Conservation (phyloP, 2,888 invertebrate genomes). For the Azorinus chamasolen region DNA sequence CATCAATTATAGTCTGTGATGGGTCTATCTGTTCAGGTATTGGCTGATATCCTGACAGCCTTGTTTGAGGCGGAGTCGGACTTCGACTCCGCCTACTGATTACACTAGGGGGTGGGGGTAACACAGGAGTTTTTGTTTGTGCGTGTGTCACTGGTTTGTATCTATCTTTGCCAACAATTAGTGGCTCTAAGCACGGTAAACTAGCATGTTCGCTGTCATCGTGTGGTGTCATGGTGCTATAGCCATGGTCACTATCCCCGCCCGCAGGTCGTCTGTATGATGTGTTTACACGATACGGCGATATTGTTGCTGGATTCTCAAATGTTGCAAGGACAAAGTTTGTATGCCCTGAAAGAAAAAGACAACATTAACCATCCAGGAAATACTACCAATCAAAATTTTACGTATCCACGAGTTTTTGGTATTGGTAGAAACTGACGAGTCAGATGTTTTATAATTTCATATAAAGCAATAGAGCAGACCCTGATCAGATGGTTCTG, state of each 20-base stretch:
- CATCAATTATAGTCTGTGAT: constrained; percentile 76
- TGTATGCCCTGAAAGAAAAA: constrained; percentile 80
- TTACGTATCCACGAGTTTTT: too few relatives aligned
- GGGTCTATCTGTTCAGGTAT: constrained; percentile 82
- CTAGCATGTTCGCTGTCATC: constrained; percentile 86
- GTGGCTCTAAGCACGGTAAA: constrained; percentile 84
- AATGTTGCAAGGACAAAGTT: constrained; percentile 85
- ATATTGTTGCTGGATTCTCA: constrained; percentile 90
- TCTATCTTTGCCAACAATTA: constrained; percentile 83
- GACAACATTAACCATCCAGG: too few relatives aligned
- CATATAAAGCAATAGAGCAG: too few relatives aligned
- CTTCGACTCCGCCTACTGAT: constrained; percentile 81
- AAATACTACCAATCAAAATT: too few relatives aligned
- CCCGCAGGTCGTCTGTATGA: constrained; percentile 91
- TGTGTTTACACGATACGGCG: constrained; percentile 95
- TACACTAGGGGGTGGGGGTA: constrained; percentile 82
- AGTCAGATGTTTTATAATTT: too few relatives aligned
- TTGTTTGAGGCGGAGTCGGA: constrained; percentile 83
- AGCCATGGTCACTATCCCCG: constrained; percentile 96
- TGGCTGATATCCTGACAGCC: constrained; percentile 71
- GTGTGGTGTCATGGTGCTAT: constrained; percentile 89
- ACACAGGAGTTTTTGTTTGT: constrained; percentile 70
- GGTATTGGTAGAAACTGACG: too few relatives aligned
- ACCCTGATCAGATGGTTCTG: too few relatives aligned
- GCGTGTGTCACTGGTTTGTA: constrained; percentile 80